A percentile compares a stretch with the other conserved stretches of the same genome.
Conservation (phyloP, 2,797 vertebrate genomes). For the Caiman crocodilus region DNA sequence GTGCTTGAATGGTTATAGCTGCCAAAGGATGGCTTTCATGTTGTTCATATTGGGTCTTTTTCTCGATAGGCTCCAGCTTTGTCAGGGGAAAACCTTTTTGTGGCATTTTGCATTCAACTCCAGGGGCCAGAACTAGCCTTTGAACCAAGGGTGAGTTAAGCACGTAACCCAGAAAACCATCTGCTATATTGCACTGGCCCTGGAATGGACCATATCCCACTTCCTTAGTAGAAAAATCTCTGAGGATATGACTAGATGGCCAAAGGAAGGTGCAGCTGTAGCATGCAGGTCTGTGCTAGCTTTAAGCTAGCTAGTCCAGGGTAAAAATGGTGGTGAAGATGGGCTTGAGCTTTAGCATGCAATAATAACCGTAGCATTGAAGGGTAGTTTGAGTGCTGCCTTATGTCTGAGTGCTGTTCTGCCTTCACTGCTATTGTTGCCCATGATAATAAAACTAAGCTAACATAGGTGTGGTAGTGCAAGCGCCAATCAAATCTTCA, state of each 20-base stretch:
- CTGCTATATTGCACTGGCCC: accelerated
- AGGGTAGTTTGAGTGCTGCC: not conserved
- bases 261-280: not conserved
- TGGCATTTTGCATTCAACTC: not conserved
- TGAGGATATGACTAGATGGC: not conserved
- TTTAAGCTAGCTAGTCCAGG: accelerated
- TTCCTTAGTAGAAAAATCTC: not conserved
- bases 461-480: accelerated
- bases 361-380: too few species aligned
- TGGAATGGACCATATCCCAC: accelerated
- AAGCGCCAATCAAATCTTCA: not conserved
- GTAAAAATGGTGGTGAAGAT: accelerated
- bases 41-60: not conserved
- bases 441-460: not conserved
- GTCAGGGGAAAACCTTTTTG: accelerated
- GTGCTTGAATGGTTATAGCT: not conserved
- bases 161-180: accelerated
- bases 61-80: not conserved
- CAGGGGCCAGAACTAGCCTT: accelerated
- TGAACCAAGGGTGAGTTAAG: not conserved
- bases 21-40: not conserved
- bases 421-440: not conserved
- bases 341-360: not conserved
- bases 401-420: not conserved
- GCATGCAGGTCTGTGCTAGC: accelerated